phyloP scores from a whole-genome alignment of 2,888 invertebrate genomes.

The Pseudococcus jackbeardsleyi region DNA sequence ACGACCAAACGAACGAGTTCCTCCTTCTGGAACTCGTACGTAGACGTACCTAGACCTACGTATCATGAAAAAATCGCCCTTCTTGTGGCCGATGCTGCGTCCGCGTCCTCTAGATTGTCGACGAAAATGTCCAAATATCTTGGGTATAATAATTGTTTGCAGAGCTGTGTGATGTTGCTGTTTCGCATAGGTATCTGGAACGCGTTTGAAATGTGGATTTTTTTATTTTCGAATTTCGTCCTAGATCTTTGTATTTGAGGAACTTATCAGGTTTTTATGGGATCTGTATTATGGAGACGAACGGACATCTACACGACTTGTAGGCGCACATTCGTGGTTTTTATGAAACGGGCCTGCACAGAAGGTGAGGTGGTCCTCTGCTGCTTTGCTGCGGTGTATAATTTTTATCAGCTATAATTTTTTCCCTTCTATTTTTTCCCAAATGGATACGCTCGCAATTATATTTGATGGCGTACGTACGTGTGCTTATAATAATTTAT shows the following conservation, averaged over 20 bases:
- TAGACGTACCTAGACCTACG: not conserved
- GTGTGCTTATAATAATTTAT: not conserved
- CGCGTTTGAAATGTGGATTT: not conserved
- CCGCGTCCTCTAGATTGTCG: not conserved
- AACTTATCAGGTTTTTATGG: not conserved
- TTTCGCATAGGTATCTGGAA: not conserved
- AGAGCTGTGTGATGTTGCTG: not conserved
- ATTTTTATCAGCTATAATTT: not conserved
- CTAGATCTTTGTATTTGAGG: not conserved
- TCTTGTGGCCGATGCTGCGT: not conserved
- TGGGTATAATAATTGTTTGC: constrained; percentile 2
- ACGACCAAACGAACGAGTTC: constrained; percentile 56
- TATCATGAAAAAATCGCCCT: not conserved
- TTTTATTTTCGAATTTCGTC: not conserved
- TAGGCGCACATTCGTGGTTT: not conserved
- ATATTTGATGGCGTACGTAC: not conserved
- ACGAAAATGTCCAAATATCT: not conserved
- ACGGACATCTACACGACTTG: not conserved
- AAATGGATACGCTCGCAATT: not conserved
- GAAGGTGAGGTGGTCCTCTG: not conserved
- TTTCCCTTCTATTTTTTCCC: not conserved
- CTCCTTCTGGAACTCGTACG: constrained; percentile 48
- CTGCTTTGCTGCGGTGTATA: not conserved
- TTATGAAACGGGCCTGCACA: not conserved
- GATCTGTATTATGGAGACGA: not conserved